Conservation (phyloP, 2,113 vertebrate genomes). For the Parus major region DNA sequence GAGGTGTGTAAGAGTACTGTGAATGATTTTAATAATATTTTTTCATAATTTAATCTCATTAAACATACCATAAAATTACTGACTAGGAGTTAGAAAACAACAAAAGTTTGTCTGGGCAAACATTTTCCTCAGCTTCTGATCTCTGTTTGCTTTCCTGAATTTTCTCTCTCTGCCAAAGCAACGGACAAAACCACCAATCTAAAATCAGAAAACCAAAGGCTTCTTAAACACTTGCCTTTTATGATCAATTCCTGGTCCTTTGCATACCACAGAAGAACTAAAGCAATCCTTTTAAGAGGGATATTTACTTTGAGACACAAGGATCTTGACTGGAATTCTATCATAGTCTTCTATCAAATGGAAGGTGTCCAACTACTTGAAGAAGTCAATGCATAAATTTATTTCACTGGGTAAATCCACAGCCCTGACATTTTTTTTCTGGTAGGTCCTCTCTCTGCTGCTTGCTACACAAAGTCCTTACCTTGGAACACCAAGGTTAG, state of each 20-base stretch:
- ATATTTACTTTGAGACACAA: background rate
- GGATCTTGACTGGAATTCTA: background rate
- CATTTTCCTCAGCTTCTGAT: background rate
- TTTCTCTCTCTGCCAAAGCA: background rate
- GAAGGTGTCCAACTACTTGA: background rate
- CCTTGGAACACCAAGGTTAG: constrained; percentile 18
- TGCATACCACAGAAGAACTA: background rate
- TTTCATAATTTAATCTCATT: background rate
- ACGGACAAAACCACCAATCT: background rate
- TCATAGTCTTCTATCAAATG: background rate
- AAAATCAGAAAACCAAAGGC: background rate
- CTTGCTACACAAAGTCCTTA: background rate
- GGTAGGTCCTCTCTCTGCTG: background rate
- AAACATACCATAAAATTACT: background rate
- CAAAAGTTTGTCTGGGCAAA: background rate
- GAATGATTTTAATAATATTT: background rate
- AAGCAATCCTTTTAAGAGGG: background rate
- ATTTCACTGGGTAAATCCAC: background rate
- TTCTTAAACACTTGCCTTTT: background rate
- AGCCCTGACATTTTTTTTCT: background rate
- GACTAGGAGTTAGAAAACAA: background rate
- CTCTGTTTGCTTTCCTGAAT: background rate
- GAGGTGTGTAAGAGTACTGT: background rate
- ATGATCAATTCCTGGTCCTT: background rate
- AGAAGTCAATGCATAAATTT: background rate